These are phyloP conservation scores for Platycercus adscitus DNA, from an alignment of 2,113 vertebrate species.

Conservation along the genomic window DNA sequence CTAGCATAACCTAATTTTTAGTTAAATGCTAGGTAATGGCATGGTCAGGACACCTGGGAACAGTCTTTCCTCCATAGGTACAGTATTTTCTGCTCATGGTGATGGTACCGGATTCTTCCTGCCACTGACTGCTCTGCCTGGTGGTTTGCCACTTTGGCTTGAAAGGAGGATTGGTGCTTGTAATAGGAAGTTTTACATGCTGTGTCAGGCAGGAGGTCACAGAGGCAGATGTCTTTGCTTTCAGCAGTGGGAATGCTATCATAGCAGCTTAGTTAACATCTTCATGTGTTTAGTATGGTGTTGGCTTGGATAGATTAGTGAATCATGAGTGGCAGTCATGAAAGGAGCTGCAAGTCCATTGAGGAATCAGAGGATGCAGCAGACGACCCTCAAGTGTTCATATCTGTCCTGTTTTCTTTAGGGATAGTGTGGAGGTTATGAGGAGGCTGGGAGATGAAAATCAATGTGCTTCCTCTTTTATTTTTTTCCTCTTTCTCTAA, in stretches of 20 bases:
- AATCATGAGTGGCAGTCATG: not conserved
- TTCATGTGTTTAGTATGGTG: not conserved
- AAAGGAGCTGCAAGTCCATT: not conserved
- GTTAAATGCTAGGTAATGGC: not conserved
- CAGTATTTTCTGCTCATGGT: not conserved
- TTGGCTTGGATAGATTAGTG: not conserved
- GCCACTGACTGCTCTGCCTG: not conserved
- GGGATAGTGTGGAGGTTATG: not conserved
- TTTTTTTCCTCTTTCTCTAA: not conserved
- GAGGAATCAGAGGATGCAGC: not conserved
- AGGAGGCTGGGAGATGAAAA: not conserved
- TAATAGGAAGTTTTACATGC: not conserved
- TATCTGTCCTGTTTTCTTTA: not conserved
- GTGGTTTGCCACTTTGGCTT: not conserved
- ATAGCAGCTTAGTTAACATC: not conserved
- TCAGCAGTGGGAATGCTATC: not conserved
- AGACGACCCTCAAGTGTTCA: not conserved
- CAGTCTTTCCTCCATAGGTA: not conserved
- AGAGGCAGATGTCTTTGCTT: not conserved
- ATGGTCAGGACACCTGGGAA: not conserved
- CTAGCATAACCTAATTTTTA: not conserved
- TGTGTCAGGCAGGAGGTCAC: not conserved
- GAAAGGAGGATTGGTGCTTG: not conserved
- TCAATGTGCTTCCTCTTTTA: not conserved
- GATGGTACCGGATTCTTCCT: not conserved